Conservation (phyloP, 2,797 vertebrate species). For the Siniperca scherzeri region DNA sequence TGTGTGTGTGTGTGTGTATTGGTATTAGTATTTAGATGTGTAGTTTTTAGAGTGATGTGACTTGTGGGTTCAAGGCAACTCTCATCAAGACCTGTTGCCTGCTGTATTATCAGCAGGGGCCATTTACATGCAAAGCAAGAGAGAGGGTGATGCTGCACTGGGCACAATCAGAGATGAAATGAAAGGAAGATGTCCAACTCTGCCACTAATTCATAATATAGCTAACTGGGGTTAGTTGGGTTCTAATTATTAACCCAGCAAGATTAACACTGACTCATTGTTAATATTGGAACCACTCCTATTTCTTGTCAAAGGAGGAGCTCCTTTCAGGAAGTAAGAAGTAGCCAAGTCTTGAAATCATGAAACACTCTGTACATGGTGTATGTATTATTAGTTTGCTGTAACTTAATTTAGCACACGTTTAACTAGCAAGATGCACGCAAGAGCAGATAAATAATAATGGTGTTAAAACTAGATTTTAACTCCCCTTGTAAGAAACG, state of each 20-base stretch:
- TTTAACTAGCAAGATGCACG: not conserved
- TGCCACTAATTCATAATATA: not conserved
- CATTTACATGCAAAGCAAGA: not conserved
- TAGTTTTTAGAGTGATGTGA: not conserved
- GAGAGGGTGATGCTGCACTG: not conserved
- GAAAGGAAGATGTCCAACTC: slow-evolving; percentile 37
- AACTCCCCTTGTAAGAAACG: not conserved
- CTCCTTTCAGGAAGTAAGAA: not conserved
- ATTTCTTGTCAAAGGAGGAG: not conserved
- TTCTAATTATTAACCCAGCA: not conserved
- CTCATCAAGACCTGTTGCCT: not conserved
- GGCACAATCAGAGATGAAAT: not conserved
- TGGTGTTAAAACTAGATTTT: not conserved
- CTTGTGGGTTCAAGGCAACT: not conserved
- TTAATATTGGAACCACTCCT: not conserved
- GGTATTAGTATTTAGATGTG: not conserved
- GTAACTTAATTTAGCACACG: not conserved
- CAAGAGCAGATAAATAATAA: not conserved
- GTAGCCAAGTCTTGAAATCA: not conserved
- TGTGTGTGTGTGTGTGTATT: not conserved
- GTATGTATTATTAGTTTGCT: not conserved
- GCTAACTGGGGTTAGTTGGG: not conserved
- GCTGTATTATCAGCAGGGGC: slow-evolving; percentile 31
- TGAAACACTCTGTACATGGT: not conserved
- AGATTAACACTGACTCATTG: not conserved